Conservation (phyloP, 1,140 invertebrate genomes). For the Paralvinella palmiformis region DNA sequence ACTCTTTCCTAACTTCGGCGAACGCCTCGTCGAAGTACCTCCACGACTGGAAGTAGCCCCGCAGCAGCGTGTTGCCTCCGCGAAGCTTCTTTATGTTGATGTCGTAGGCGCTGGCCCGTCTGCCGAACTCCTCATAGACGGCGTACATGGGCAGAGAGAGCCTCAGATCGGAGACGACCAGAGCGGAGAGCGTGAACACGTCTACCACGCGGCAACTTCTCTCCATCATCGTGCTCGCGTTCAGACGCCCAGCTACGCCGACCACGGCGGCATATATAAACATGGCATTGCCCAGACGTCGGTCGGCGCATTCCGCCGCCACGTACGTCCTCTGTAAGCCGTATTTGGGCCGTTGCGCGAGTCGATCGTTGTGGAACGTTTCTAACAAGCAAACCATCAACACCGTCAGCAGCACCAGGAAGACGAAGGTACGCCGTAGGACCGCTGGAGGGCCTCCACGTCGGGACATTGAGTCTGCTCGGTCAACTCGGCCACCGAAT, state of each 20-base stretch:
- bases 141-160: background rate
- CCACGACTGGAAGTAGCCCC: constrained; percentile 12
- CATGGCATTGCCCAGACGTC: constrained; percentile 18
- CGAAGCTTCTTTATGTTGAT: background rate
- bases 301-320: constrained; percentile 4
- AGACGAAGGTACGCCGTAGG: background rate
- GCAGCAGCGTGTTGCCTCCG: background rate
- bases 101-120: constrained; percentile 8
- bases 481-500: no score
- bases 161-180: background rate
- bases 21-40: constrained; percentile 1
- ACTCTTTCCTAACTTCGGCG: background rate
- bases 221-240: constrained; percentile 1
- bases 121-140: constrained; percentile 6
- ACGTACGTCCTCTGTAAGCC: background rate
- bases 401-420: background rate
- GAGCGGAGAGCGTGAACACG: background rate
- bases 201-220: background rate
- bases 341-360: background rate
- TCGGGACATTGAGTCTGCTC: no score
- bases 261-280: constrained; percentile 15
- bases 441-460: no score
- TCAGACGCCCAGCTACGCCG: constrained; percentile 3
- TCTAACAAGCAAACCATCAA: background rate
- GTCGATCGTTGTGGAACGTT: background rate